Conservation (phyloP, 2,797 vertebrate species). For the Microctenopoma steveboyesi region DNA sequence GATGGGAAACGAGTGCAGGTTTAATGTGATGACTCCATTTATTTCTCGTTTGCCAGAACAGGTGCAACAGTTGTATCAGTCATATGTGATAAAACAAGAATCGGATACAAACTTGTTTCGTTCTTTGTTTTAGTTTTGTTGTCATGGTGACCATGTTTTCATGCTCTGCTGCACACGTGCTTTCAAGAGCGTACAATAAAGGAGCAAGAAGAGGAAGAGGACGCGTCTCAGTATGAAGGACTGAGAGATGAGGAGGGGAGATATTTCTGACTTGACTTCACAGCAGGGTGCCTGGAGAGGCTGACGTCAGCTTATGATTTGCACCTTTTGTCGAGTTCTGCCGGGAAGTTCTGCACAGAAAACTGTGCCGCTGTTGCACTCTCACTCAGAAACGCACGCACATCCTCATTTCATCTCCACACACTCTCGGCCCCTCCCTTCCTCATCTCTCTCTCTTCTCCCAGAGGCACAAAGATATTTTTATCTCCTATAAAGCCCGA, state of each 20-base stretch:
- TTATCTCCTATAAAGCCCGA: conserved; percentile 73
- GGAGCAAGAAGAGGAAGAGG: conserved; percentile 11
- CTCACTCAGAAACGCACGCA: not conserved
- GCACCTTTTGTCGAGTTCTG: conserved; percentile 45
- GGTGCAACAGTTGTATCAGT: conserved; percentile 4
- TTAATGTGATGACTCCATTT: conserved; percentile 26
- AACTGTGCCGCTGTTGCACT: not conserved
- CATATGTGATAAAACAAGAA: not conserved
- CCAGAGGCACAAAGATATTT: conserved; percentile 79
- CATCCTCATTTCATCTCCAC: conserved; percentile 30
- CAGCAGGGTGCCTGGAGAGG: conserved; percentile 33
- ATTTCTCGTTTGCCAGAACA: conserved; percentile 5
- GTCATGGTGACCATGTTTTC: not conserved
- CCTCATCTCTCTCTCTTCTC: conserved; percentile 52
- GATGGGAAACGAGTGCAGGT: conserved; percentile 15
- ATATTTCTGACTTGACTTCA: conserved; percentile 60
- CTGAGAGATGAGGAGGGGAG: conserved; percentile 22
- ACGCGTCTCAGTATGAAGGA: conserved; percentile 4
- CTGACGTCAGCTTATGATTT: conserved; percentile 39
- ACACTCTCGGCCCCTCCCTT: conserved; percentile 39
- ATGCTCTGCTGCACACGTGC: not conserved
- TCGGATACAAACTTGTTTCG: not conserved
- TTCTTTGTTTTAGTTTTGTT: not conserved
- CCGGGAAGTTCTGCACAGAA: conserved; percentile 18
- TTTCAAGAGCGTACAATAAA: conserved; percentile 16